phyloP scores from a whole-genome alignment of 2,113 vertebrate species.

The Chitala chitala region DNA sequence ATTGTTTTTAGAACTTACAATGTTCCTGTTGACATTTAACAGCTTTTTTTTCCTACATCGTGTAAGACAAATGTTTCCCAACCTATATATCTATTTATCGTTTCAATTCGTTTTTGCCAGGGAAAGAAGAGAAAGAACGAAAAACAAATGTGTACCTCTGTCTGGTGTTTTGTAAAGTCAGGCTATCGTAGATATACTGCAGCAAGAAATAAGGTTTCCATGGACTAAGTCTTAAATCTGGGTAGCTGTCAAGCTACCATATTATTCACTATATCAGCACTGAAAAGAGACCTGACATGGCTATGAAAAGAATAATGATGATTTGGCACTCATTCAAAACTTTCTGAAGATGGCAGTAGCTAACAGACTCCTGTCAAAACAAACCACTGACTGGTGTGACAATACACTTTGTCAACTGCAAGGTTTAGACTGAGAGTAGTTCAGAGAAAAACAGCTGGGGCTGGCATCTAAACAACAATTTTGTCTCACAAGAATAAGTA shows the following conservation, averaged over 20 bases:
- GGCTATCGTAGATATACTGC: not conserved
- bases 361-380: conserved; percentile 26
- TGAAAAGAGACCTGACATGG: conserved; percentile 3
- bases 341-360: not conserved
- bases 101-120: too few relatives aligned
- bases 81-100: too few relatives aligned
- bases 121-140: too few relatives aligned
- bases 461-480: conserved; percentile 22
- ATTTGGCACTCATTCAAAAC: conserved; percentile 22
- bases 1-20: not conserved
- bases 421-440: conserved; percentile 9
- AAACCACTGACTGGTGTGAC: conserved; percentile 20
- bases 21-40: not conserved
- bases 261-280: conserved; percentile 10
- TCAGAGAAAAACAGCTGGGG: conserved; percentile 18
- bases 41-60: too few relatives aligned
- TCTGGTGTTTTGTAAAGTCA: not conserved
- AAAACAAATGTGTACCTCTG: not conserved
- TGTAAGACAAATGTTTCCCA: too few relatives aligned
- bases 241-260: conserved; percentile 14
- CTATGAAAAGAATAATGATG: conserved; percentile 23
- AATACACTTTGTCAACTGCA: conserved; percentile 23
- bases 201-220: not conserved
- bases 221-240: not conserved
- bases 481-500: conserved; percentile 13